These are phyloP conservation scores for Diachasma alloeum DNA, from an alignment of 1,140 invertebrate genomes.

Conservation along the genomic window DNA sequence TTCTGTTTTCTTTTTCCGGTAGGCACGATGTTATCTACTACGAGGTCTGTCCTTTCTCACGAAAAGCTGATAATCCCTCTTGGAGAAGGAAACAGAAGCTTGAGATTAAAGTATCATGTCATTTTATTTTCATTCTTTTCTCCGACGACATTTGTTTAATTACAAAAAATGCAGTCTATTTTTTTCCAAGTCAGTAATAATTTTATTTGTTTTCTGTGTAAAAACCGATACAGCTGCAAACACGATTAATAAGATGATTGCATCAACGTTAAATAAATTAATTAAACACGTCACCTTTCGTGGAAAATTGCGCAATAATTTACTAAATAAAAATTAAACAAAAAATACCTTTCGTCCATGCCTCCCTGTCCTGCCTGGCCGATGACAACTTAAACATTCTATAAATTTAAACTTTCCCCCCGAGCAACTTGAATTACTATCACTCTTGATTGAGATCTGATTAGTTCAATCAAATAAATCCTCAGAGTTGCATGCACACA, in stretches of 20 bases:
- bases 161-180: too few species aligned
- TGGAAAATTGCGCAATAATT: not conserved
- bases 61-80: not conserved
- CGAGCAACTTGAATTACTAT: not conserved
- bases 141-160: too few species aligned
- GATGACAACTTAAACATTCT: slow-evolving; percentile 55
- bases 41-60: not conserved
- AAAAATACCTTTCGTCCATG: slow-evolving; percentile 54
- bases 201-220: not conserved
- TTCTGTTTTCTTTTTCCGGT: not conserved
- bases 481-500: not conserved
- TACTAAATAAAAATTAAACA: not conserved
- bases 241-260: not conserved
- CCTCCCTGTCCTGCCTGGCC: slow-evolving; percentile 54
- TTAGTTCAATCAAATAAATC: not conserved
- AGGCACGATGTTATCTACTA: not conserved
- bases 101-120: not conserved
- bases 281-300: not conserved
- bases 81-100: not conserved
- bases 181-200: not conserved
- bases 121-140: not conserved
- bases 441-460: not conserved
- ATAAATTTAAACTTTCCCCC: slow-evolving; percentile 8
- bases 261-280: not conserved
- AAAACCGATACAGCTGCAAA: not conserved